Evolutionary conservation across 2,797 vertebrate genomes (phyloP), one percentile per base, ranked within the genome.

Genomic region (Molossus molossus): DNA sequence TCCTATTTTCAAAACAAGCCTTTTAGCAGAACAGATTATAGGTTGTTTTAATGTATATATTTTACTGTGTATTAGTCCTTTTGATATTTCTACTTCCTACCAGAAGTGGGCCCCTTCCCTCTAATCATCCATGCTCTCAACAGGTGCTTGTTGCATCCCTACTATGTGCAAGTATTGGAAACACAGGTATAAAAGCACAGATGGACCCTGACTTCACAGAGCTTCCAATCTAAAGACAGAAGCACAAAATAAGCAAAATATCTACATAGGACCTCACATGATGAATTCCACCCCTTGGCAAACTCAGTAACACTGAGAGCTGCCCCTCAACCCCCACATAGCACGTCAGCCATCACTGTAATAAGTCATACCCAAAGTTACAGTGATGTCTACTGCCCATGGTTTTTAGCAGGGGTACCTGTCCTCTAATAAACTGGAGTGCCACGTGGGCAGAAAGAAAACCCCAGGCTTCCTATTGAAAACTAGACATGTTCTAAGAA

Each of bases 1-100:
- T 81, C 57, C 21, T 65, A 23, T 76, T 93, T 92, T 91, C n/a
- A 83, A 87, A 92, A 86, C 14, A 88, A 91, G 76, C 65, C 48
- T 81, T 45, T 80, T 18, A 72, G 62, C n/a, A 60, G 83, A 84
- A 85, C 23, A 12, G 21, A 65, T 15, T 18, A 5, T 5, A 87
- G 29, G 13, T 23, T 91, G 17, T 82, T 87, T 81, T n/a, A 58
- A 89, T 77, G 50, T 75, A 88, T 76, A 7, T 37, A 25, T 83
- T 83, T 83, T 73, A 23, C 60, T 67, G 10, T 29, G 84, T 81
- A 55, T 91, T 77, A n/a, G 23, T 75, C 33, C 6, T 94, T 69
- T 76, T 76, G 13, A 0, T 45, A 1, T 79, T 88, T 80, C 58
- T 91, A 17, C 45, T 94, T 73, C 69, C n/a, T 69, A 50, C 12